Conservation (phyloP, 2,888 invertebrate genomes). For the Yponomeuta evonymella region DNA sequence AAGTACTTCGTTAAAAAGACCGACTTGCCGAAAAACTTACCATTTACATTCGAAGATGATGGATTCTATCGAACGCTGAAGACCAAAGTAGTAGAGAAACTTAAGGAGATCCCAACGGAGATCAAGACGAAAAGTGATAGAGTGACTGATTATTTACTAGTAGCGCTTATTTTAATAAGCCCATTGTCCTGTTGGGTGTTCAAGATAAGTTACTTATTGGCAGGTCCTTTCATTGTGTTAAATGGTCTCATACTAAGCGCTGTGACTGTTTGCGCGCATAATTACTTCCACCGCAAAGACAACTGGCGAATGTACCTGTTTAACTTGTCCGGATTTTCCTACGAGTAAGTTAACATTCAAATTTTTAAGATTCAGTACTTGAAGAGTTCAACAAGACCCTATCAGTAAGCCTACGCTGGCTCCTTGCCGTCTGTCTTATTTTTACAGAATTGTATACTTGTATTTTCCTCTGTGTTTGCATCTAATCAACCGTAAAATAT, state of each 20-base stretch:
- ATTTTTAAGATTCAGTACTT: not conserved
- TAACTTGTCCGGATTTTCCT: conserved; percentile 80
- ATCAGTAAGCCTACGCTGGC: too few relatives aligned
- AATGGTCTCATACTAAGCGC: conserved; percentile 43
- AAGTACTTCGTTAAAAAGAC: conserved; percentile 82
- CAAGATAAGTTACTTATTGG: conserved; percentile 40
- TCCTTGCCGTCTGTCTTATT: too few relatives aligned
- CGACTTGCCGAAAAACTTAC: conserved; percentile 78
- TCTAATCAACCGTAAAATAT: too few relatives aligned
- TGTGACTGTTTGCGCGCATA: conserved; percentile 80
- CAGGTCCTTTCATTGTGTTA: conserved; percentile 36
- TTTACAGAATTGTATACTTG: too few relatives aligned
- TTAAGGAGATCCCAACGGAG: conserved; percentile 69
- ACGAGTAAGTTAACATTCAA: conserved; percentile 60
- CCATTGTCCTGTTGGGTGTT: conserved; percentile 49
- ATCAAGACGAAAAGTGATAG: conserved; percentile 48
- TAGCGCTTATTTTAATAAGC: conserved; percentile 38
- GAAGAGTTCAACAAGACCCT: too few relatives aligned
- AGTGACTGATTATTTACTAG: conserved; percentile 44
- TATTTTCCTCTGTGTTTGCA: too few relatives aligned
- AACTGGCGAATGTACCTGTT: conserved; percentile 89
- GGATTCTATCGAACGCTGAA: conserved; percentile 88
- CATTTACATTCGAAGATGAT: conserved; percentile 83
- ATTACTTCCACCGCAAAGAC: conserved; percentile 86
- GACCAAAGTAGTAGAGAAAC: conserved; percentile 67